Evolutionary conservation across 2,888 invertebrate species (phyloP).

Genomic region (Synanthedon andrenaeformis): DNA sequence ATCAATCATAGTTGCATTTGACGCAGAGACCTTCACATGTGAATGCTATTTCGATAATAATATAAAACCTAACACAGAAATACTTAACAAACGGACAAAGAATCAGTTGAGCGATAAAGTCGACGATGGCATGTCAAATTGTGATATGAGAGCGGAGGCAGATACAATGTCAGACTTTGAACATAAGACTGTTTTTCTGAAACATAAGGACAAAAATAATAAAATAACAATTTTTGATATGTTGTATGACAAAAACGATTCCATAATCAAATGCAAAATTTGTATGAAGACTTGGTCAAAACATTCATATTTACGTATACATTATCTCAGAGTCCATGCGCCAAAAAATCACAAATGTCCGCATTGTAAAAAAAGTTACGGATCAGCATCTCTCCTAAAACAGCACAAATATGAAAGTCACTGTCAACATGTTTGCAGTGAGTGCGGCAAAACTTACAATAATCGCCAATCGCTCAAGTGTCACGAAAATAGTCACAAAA

Average conservation of each 20-base stretch:
- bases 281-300: conserved; percentile 31
- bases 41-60: conserved; percentile 30
- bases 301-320: conserved; percentile 28
- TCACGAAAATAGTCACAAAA: conserved; percentile 37
- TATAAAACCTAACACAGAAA: conserved; percentile 7
- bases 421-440: conserved; percentile 27
- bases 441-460: conserved; percentile 42
- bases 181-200: too few species aligned
- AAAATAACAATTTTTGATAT: not conserved
- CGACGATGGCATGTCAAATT: conserved; percentile 1
- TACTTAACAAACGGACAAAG: conserved; percentile 8
- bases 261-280: conserved; percentile 24
- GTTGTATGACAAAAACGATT: not conserved
- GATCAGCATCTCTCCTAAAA: conserved; percentile 23
- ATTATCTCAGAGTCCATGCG: conserved; percentile 38
- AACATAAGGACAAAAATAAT: not conserved
- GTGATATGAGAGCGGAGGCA: not conserved
- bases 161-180: too few species aligned
- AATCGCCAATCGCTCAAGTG: conserved; percentile 33
- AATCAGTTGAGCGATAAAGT: conserved; percentile 8
- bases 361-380: conserved; percentile 30
- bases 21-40: conserved; percentile 22
- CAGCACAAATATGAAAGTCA: conserved; percentile 33
- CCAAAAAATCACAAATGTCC: conserved; percentile 33
- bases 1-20: conserved; percentile 32